Percentiles rank a stretch among this genome's conserved stretches.
Conservation (phyloP, 1,140 invertebrate genomes). For the Trichonephila clavata region DNA sequence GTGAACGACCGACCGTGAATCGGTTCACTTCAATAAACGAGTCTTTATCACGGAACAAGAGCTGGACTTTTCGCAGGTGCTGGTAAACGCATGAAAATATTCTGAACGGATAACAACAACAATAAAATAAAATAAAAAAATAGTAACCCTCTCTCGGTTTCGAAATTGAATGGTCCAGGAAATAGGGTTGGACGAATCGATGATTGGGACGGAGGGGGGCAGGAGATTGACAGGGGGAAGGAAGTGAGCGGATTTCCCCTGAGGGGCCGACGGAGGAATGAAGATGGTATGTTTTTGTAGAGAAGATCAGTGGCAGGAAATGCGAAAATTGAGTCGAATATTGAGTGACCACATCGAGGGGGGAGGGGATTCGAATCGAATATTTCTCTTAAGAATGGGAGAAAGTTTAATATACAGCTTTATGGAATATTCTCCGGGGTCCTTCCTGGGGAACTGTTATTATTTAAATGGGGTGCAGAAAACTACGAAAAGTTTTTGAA, state of each 20-base stretch:
- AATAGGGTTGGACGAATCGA: not conserved
- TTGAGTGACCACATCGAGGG: constrained; percentile 52
- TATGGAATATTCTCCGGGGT: not conserved
- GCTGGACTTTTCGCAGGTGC: not conserved
- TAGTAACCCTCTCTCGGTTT: not conserved
- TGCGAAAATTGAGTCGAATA: constrained; percentile 67
- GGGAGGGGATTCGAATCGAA: not conserved
- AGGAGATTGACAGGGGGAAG: constrained; percentile 15
- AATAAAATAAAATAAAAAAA: not conserved
- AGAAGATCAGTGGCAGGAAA: constrained; percentile 38
- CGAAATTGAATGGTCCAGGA: not conserved
- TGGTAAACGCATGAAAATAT: not conserved
- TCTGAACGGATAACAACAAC: not conserved
- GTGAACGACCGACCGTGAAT: no score
- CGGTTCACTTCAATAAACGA: no score
- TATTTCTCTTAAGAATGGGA: not conserved
- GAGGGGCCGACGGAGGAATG: constrained; percentile 33
- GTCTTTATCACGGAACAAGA: no score
- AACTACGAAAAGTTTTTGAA: not conserved
- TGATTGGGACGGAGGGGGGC: not conserved
- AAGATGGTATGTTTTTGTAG: constrained; percentile 55
- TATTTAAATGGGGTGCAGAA: not conserved
- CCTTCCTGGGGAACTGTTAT: not conserved
- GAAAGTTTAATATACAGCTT: not conserved
- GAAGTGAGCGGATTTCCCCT: constrained; percentile 43